These are phyloP conservation scores for Serrognathus titanus DNA, from an alignment of 2,888 invertebrate species.

Conservation along the genomic window DNA sequence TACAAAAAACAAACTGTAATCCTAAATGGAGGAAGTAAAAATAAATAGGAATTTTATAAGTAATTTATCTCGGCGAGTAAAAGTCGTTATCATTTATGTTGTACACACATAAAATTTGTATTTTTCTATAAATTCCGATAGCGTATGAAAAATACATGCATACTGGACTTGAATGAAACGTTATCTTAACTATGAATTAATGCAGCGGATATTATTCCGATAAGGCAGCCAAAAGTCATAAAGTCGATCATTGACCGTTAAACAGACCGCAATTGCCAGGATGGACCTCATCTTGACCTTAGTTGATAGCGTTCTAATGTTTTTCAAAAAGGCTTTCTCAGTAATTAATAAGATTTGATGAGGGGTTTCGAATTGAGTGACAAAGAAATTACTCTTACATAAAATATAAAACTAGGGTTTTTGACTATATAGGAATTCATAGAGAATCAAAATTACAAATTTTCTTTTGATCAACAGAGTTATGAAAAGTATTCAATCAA, in stretches of 20 bases:
- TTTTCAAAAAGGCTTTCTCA: conserved; percentile 4
- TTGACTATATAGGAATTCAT: neutral
- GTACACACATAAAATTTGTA: too few species aligned
- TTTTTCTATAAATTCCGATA: too few species aligned
- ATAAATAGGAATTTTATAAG: too few species aligned
- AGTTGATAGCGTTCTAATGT: conserved; percentile 14
- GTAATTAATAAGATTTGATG: neutral
- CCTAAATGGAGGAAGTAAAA: too few species aligned
- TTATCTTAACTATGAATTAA: conserved; percentile 24
- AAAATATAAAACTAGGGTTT: neutral
- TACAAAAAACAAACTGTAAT: too few species aligned
- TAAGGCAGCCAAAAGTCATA: conserved; percentile 32
- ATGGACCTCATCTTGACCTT: conserved; percentile 20
- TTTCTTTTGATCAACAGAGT: neutral
- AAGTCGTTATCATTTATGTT: too few species aligned
- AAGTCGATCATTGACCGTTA: conserved; percentile 36
- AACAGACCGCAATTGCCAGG: conserved; percentile 18
- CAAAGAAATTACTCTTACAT: neutral
- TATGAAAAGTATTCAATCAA: neutral
- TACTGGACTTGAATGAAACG: conserved; percentile 24
- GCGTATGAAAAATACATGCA: conserved; percentile 5
- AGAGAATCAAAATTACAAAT: neutral
- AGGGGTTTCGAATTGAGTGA: neutral
- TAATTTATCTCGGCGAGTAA: too few species aligned
- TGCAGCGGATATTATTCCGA: conserved; percentile 32